Base-by-base conservation (phyloP, 2,797 vertebrate species). In the Gorsachius magnificus region DNA sequence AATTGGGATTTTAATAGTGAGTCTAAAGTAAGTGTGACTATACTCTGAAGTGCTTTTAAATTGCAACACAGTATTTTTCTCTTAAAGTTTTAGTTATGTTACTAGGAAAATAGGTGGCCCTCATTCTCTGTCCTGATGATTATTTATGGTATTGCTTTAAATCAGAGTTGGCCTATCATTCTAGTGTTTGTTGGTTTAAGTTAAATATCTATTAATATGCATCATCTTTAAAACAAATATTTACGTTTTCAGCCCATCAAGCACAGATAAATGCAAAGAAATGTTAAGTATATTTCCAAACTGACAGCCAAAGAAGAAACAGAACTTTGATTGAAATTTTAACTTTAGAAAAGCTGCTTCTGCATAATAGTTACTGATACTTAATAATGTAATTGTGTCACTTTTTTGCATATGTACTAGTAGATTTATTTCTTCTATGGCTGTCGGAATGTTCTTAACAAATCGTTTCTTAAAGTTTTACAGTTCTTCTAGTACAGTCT, bases 191-290 rank as follows among this genome's bases (percentile, higher is more conserved):
- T 80, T 87, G 38, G 5, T 80, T 87, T 87, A 63, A 87, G 48
- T 66, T 90, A 82, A 87, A 56, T 63, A 66, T 25, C 63, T 58
- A 74, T 93, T 74, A 85, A 91, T 96, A 91, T 68, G 60, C 75
- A 93, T 66, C 13, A 80, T 89, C n/a, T 84, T 92, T 76, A 76
- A 87, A 76, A 58, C 43, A 95, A 89, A 78, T 87, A 69, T 76
- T 94, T 71, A 3, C 57, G 9, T 87, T 82, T 95, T 87, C 70
- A 87, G 10, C 41, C 16, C 8, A 35, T 84, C 36, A 50, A 65
- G 36, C 35, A 41, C 12, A 78, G 43, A 63, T 72, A 82, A 87
- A 48, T 31, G 9, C 45, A 46, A 51, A 68, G 26, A 48, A 70
- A 91, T 46, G 63, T 25, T 35, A 25, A 89, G 66, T 74, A 1